Base-by-base conservation (phyloP, 2,888 invertebrate species). In the Cataglyphis cursor region DNA sequence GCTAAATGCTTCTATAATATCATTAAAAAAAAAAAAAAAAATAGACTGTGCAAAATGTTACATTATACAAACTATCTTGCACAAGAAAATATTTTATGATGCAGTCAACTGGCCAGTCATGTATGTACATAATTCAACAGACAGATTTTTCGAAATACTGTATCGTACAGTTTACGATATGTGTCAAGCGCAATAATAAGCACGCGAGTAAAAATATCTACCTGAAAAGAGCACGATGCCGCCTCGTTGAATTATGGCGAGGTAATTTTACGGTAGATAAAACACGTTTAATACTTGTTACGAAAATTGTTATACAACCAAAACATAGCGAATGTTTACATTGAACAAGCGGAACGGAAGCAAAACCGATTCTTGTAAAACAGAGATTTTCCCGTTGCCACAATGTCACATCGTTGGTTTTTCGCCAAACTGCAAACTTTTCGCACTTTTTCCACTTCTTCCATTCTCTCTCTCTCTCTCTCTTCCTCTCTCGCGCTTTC, bases 351-450 rank as follows among this genome's bases (percentile, higher is more conserved):
- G 66, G 31, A 41, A 68, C 44, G 21, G n/a, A 70, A 31, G 59
- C 18, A 70, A 70, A 70, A 68, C 35, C 44, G 70, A 70, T 80
- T 70, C 44, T 15, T 48, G 78, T 59, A 80, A 80, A 59, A 80
- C 44, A 35, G 35, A 59, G 59, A 80, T 70, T 80, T 70, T 48
- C 59, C 28, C 44, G 44, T 9, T 24, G 68, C 15, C 78, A 31
- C 38, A 28, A 57, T 21, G 41, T 61, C 65, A 51, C 75, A 38
- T 78, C 44, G 68, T 44, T 28, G 66, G 44, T 78, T 59, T 80
- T 59, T 18, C 44, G 44, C 15, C 57, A 21, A 66, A 10, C 57
- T 18, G 44, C 24, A 10, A 78, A 80, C 78, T 70, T 78, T 68
- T 59, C 57, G 35, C 51, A 8, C 51, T 51, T 51, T 51, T 51